A percentile compares a stretch with the other conserved stretches of the same genome.
Conservation (phyloP, 1,140 invertebrate species). For the Zelostemma sp. region DNA sequence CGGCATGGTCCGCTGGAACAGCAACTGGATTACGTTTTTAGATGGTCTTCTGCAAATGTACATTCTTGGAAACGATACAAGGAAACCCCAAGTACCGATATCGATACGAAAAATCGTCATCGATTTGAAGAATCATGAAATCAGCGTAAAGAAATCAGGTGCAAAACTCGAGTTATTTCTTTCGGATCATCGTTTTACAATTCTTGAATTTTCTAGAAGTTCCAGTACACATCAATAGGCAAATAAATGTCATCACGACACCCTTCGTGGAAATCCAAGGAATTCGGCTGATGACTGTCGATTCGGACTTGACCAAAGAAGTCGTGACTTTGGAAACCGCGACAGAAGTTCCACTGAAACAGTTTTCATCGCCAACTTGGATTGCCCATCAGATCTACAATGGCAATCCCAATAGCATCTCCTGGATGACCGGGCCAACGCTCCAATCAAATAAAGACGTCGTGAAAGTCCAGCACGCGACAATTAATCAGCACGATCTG, state of each 20-base stretch:
- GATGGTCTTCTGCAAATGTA: slow-evolving; percentile 90
- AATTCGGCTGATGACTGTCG: slow-evolving; percentile 82
- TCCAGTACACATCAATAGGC: slow-evolving; percentile 67
- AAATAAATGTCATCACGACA: slow-evolving; percentile 65
- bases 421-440: slow-evolving; percentile 79
- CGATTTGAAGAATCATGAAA: slow-evolving; percentile 76
- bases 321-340: slow-evolving; percentile 75
- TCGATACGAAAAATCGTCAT: slow-evolving; percentile 83
- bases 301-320: slow-evolving; percentile 73
- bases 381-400: slow-evolving; percentile 81
- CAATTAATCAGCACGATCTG: slow-evolving; percentile 80
- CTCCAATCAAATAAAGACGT: slow-evolving; percentile 7
- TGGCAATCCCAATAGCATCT: slow-evolving; percentile 85
- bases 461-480: slow-evolving; percentile 72
- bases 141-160: slow-evolving; percentile 27
- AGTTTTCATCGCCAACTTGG: slow-evolving; percentile 66
- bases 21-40: slow-evolving; percentile 90
- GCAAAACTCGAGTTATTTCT: too few relatives aligned
- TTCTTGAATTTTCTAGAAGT: too few relatives aligned
- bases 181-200: too few relatives aligned
- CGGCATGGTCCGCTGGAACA: slow-evolving; percentile 75
- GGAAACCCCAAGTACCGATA: slow-evolving; percentile 83
- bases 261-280: slow-evolving; percentile 87
- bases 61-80: slow-evolving; percentile 78
- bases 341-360: slow-evolving; percentile 53